phyloP scores from a whole-genome alignment of 2,888 invertebrate species.

The Oasisia sp. region DNA sequence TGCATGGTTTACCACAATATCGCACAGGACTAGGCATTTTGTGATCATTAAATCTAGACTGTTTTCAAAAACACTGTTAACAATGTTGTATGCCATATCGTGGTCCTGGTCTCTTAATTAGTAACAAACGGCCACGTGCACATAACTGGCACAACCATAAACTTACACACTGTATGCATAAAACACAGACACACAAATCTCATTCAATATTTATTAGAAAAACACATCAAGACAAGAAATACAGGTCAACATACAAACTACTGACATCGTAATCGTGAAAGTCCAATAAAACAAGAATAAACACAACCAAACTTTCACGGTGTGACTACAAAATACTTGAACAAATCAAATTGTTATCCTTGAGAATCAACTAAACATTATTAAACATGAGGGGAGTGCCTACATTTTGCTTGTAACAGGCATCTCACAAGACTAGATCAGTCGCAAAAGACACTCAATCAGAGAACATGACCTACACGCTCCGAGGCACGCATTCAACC shows the following conservation, averaged over 20 bases:
- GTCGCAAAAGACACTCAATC: not conserved
- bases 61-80: not conserved
- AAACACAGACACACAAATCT: not conserved
- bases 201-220: not conserved
- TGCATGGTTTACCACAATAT: not conserved
- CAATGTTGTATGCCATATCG: not conserved
- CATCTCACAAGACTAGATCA: not conserved
- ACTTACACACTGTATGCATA: not conserved
- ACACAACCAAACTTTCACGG: too few species aligned
- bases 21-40: not conserved
- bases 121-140: not conserved
- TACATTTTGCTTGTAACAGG: not conserved
- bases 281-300: not conserved
- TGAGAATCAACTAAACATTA: not conserved
- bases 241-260: not conserved
- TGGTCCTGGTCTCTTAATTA: not conserved
- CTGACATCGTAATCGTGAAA: not conserved
- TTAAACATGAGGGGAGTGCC: not conserved
- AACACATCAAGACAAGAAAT: constrained; percentile 3
- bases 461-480: not conserved
- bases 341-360: not conserved
- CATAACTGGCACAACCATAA: not conserved
- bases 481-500: not conserved
- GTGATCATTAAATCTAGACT: not conserved
- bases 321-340: not conserved